A percentile compares a stretch with the other conserved stretches of the same genome.
phyloP scores from a whole-genome alignment of 2,113 vertebrate species.

The Ctenomys sociabilis region DNA sequence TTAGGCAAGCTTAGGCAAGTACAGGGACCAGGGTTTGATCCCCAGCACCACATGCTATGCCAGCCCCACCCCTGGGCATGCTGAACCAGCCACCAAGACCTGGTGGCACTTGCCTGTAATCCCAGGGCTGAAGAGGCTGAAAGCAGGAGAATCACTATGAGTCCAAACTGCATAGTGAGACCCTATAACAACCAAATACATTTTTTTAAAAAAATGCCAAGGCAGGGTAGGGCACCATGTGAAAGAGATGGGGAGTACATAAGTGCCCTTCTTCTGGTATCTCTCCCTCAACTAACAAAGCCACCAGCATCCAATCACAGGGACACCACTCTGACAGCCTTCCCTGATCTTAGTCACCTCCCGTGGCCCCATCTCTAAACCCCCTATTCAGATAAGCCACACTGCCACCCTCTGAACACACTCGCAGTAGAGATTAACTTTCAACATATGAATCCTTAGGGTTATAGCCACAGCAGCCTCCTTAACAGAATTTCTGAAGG shows the following conservation, averaged over 20 bases:
- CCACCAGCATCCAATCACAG: background rate
- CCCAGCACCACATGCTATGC: no score
- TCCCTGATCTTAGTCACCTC: background rate
- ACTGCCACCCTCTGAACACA: background rate
- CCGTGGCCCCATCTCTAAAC: background rate
- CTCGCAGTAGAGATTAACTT: background rate
- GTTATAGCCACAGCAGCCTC: background rate
- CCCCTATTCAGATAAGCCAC: background rate
- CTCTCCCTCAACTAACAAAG: background rate
- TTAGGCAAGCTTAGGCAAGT: no score
- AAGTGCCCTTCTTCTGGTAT: background rate
- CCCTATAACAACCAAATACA: no score
- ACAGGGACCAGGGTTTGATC: no score
- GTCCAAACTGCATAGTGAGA: no score
- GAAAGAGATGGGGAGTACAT: background rate
- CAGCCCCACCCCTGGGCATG: no score
- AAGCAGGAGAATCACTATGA: no score
- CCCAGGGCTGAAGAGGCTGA: no score
- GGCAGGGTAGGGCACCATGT: background rate
- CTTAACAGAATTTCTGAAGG: background rate
- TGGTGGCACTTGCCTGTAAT: no score
- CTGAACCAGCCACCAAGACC: no score
- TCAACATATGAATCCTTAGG: background rate
- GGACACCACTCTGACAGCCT: background rate
- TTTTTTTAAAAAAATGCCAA: background rate